phyloP scores from a whole-genome alignment of 2,797 vertebrate species.

The Pempheris klunzingeri region DNA sequence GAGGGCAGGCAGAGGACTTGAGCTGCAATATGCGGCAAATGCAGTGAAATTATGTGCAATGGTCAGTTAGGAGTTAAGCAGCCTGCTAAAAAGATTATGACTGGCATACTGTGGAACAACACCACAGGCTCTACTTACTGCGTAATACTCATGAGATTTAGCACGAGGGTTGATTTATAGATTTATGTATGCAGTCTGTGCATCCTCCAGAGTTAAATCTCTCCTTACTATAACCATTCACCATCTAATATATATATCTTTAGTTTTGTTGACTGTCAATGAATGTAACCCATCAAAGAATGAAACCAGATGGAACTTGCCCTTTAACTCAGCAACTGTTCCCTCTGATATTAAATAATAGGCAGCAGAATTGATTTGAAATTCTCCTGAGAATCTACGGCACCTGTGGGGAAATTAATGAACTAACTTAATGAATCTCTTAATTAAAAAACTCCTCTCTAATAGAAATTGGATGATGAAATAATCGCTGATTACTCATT shows the following conservation, averaged over 20 bases:
- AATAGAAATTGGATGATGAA: slow-evolving; percentile 71
- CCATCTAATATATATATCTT: neutral
- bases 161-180: neutral
- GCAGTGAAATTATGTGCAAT: slow-evolving; percentile 55
- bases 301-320: slow-evolving; percentile 37
- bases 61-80: slow-evolving; percentile 53
- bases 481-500: slow-evolving; percentile 72
- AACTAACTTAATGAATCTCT: slow-evolving; percentile 79
- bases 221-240: neutral
- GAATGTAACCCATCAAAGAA: slow-evolving; percentile 9
- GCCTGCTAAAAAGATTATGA: slow-evolving; percentile 26
- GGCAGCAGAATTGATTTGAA: slow-evolving; percentile 67
- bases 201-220: neutral
- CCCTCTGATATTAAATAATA: slow-evolving; percentile 73
- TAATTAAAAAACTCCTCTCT: slow-evolving; percentile 79
- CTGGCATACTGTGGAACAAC: neutral
- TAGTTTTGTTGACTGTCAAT: slow-evolving; percentile 11
- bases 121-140: neutral
- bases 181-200: neutral
- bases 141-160: neutral
- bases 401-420: slow-evolving; percentile 80
- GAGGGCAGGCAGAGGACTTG: slow-evolving; percentile 72
- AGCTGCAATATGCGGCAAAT: slow-evolving; percentile 63
- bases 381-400: slow-evolving; percentile 57
- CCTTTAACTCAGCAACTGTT: slow-evolving; percentile 42